Base-by-base conservation (phyloP, 2,113 vertebrate genomes). In the Terrapene triunguis region DNA sequence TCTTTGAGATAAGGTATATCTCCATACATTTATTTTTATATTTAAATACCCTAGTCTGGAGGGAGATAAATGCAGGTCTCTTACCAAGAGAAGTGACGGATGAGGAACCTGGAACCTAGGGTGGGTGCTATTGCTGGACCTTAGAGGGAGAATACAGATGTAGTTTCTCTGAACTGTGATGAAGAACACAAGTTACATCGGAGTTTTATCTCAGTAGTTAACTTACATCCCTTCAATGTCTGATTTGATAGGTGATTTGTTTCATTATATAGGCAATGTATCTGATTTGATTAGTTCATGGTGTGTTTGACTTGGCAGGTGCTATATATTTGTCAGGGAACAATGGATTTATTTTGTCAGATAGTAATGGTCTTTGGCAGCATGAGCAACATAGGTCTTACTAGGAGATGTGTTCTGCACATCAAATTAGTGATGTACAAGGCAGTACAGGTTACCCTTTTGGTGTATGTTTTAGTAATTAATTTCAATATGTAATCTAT, bases 221-320 rank as follows among this genome's bases (percentile, higher is more conserved):
- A 88, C 74, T 96, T 91, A 81, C 86, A 69, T 29, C 89, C 22
- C 29, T 79, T 87, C 83, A 47, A 24, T 74, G 53, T 87, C 81
- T 91, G 91, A 89, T 87, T 42, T 79, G 57, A 89, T 65, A 72
- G 72, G 14, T 92, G 81, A 84, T 96, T 93, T 92, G 29, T 92
- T 94, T 97, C 38, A 74, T 54, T 83, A 50, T 35, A 16, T 47
- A 78, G 85, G 86, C 92, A 88, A 47, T 69, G 16, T 79, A 94
- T 96, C 74, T 89, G 65, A 1, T 90, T 96, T 79, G 93, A 95
- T 92, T 94, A 96, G 65, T 47, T 79, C 87, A 85, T 19, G 38
- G 27, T 51, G 95, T 95, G 95, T 97, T 93, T 97, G 94, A 94
- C 65, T 83, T 96, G 96, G 96, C 84, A 90, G 82, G 53, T 89